Conservation (phyloP, 2,888 invertebrate species). For the Norana najaformis region DNA sequence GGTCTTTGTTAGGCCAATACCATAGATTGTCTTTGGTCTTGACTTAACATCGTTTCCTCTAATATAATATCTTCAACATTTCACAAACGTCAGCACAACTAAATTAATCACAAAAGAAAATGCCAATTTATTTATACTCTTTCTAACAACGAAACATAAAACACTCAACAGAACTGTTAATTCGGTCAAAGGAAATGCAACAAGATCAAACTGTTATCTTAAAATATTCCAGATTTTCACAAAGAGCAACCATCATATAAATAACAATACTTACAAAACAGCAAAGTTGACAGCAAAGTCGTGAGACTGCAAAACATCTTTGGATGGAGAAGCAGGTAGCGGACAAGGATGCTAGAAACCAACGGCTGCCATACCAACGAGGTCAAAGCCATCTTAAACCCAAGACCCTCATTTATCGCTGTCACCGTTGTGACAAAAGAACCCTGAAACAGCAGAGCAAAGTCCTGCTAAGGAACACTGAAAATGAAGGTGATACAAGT, state of each 20-base stretch:
- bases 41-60: not conserved
- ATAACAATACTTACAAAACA: not conserved
- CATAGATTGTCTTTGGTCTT: not conserved
- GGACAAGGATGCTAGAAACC: not conserved
- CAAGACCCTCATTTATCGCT: not conserved
- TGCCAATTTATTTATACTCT: not conserved
- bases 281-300: not conserved
- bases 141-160: not conserved
- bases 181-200: not conserved
- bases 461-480: not conserved
- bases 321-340: not conserved
- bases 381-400: not conserved
- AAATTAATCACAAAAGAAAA: not conserved
- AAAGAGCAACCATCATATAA: not conserved
- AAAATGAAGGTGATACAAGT: too few relatives aligned
- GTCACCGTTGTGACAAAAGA: not conserved
- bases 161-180: not conserved
- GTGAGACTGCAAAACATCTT: not conserved
- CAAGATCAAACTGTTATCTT: too few relatives aligned
- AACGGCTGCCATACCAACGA: not conserved
- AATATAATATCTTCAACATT: not conserved
- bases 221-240: not conserved
- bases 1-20: not conserved
- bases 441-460: slow-evolving; percentile 3
- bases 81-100: not conserved